Evolutionary conservation across 2,888 invertebrate genomes (phyloP), one percentile per base, ranked within the genome.

Genomic region (Malachius bipustulatus): DNA sequence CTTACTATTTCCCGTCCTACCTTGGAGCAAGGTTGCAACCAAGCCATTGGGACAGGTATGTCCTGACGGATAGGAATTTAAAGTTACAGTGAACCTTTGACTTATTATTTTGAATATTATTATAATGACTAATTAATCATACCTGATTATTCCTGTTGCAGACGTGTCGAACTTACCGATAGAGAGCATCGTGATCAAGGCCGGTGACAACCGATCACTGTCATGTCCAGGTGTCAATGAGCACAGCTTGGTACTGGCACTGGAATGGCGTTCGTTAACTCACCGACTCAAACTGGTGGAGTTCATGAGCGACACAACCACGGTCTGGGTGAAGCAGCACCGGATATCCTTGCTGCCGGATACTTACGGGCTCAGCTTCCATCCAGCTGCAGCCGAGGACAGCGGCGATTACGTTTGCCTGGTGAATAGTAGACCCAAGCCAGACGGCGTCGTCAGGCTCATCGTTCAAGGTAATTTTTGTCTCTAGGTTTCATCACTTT

Each of bases 401-500:
- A 74, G 71, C 45, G 75, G 73, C 27, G 73, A 75, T 51, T 79
- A 79, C 55, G 68, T 71, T 47, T 79, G 78, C 50, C 64, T 77
- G 46, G 75, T 77, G 49, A 79, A 79, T 62, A 74, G 71, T 56
- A 66, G 77, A 30, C 73, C 73, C 38, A 69, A 70, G 55, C 75
- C 77, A 10, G 76, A 78, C 54, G 71, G 72, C 26, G 65, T 77
- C 46, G 69, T 77, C 43, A 69, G 70, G 50, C 69, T 79, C 48
- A 65, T 73, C 46, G 77, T 79, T 38, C 73, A 76, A 69, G 78
- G 78, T 78, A 61, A 67, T n/a, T n/a, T n/a, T n/a, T n/a, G n/a
- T n/a, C n/a, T n/a, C n/a, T n/a, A n/a, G n/a, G n/a, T n/a, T n/a
- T n/a, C n/a, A n/a, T n/a, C n/a, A n/a, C n/a, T n/a, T n/a, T n/a